These are phyloP conservation scores for Teleogryllus oceanicus DNA, from an alignment of 2,888 invertebrate species.

Conservation along the genomic window DNA sequence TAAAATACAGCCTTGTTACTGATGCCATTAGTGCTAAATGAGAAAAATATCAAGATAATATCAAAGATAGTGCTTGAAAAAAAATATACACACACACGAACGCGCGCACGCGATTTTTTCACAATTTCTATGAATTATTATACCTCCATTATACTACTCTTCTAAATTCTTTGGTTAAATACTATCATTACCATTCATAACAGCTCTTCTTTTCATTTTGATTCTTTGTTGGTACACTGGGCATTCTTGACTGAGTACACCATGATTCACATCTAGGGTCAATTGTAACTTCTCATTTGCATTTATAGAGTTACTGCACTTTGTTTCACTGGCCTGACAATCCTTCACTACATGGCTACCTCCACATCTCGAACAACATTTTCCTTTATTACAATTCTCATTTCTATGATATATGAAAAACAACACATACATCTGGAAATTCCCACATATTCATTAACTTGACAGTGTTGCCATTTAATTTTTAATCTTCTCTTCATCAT, in stretches of 20 bases:
- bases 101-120: too few species aligned
- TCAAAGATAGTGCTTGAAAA: too few species aligned
- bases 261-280: neutral
- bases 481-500: neutral
- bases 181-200: too few species aligned
- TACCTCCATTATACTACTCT: too few species aligned
- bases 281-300: neutral
- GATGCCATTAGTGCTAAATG: too few species aligned
- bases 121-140: too few species aligned
- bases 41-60: too few species aligned
- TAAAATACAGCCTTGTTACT: too few species aligned
- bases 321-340: neutral
- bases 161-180: too few species aligned
- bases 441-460: neutral
- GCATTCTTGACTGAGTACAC: neutral
- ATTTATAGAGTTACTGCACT: neutral
- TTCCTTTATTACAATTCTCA: neutral
- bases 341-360: neutral
- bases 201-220: neutral
- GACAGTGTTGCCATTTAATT: neutral
- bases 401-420: neutral
- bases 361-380: neutral
- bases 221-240: neutral
- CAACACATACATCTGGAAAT: neutral
- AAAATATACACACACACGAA: too few species aligned